A percentile compares a stretch with the other conserved stretches of the same genome.
These are phyloP conservation scores for Stichodactyla helianthus DNA, from an alignment of 64 coral and sea anemone genomes.

Conservation along the genomic window DNA sequence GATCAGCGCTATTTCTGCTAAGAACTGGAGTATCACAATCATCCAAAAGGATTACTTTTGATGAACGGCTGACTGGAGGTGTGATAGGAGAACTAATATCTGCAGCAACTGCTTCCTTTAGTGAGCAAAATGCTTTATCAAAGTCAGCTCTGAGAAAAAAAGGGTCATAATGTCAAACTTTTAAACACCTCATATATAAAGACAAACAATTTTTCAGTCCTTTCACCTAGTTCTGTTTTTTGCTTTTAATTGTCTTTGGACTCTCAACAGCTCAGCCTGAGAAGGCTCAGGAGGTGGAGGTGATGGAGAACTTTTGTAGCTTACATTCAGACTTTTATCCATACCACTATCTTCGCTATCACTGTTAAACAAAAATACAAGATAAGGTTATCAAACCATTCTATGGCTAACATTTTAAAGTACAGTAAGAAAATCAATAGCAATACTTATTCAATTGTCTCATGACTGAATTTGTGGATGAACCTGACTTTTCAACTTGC, in stretches of 20 bases:
- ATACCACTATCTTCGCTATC: not conserved
- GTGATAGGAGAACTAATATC: not conserved
- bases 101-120: slow-evolving; percentile 12
- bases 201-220: too few relatives aligned
- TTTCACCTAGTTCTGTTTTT: not conserved
- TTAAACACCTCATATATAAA: not conserved
- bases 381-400: too few relatives aligned
- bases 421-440: too few relatives aligned
- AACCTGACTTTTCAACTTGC: too few relatives aligned
- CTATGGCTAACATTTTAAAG: too few relatives aligned
- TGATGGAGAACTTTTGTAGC: slow-evolving; percentile 56
- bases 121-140: not conserved
- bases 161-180: not conserved
- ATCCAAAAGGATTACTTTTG: slow-evolving; percentile 18
- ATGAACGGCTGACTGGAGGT: slow-evolving; percentile 2
- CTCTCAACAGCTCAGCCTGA: slow-evolving; percentile 18
- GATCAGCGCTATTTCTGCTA: slow-evolving; percentile 23
- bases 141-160: not conserved
- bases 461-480: too few relatives aligned
- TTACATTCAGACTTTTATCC: not conserved
- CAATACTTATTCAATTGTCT: too few relatives aligned
- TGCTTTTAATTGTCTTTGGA: slow-evolving; percentile 4
- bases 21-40: slow-evolving; percentile 17
- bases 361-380: not conserved
- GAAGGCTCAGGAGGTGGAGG: slow-evolving; percentile 53